These are phyloP conservation scores for Acrobasis consociella DNA, from an alignment of 2,888 invertebrate genomes.

Conservation along the genomic window DNA sequence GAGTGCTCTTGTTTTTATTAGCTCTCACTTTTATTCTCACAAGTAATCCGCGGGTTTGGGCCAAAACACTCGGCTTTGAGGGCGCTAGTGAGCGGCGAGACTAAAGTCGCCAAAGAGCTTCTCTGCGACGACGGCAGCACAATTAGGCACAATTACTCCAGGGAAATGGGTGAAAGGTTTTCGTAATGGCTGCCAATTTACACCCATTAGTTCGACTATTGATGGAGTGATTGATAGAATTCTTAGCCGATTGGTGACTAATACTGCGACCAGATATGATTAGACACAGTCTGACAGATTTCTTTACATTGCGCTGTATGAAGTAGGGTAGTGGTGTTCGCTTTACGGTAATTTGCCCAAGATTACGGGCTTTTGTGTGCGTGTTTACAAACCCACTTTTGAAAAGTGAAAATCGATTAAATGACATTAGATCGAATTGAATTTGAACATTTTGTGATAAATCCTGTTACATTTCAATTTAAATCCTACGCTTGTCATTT, in stretches of 20 bases:
- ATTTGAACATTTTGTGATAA: neutral
- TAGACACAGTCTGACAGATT: conserved; percentile 42
- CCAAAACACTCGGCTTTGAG: conserved; percentile 35
- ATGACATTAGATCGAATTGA: conserved; percentile 24
- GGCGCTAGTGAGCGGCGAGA: conserved; percentile 35
- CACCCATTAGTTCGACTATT: conserved; percentile 55
- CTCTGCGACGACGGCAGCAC: conserved; percentile 38
- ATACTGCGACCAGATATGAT: conserved; percentile 46
- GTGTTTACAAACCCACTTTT: conserved; percentile 37
- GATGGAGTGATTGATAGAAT: conserved; percentile 53
- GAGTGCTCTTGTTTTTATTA: conserved; percentile 24
- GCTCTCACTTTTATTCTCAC: conserved; percentile 41
- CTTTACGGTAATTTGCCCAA: conserved; percentile 44
- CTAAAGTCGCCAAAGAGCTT: conserved; percentile 39
- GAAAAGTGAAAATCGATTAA: conserved; percentile 32
- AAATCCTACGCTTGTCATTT: neutral
- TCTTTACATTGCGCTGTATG: conserved; percentile 28
- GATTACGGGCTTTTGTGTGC: conserved; percentile 36
- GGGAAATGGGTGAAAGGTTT: conserved; percentile 65
- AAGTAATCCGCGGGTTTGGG: conserved; percentile 35
- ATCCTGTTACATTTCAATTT: conserved; percentile 12
- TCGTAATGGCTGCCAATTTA: conserved; percentile 59
- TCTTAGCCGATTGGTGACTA: conserved; percentile 33
- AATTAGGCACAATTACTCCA: conserved; percentile 43
- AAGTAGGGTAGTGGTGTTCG: conserved; percentile 41